A percentile compares a stretch with the other conserved stretches of the same genome.
phyloP scores from a whole-genome alignment of 2,797 vertebrate genomes.

The Pseudochirops cupreus region DNA sequence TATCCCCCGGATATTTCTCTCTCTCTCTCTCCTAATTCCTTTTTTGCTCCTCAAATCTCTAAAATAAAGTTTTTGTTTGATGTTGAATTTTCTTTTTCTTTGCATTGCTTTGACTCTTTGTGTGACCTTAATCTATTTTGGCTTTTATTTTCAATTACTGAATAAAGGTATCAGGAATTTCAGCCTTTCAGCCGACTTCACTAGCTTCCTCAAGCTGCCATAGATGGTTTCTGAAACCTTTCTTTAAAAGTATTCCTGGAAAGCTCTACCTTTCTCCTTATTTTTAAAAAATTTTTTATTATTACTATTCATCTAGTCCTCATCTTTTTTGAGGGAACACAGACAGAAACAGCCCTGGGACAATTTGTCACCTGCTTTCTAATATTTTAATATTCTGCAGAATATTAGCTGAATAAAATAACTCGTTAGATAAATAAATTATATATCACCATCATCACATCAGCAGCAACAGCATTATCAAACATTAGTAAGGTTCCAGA shows the following conservation, averaged over 20 bases:
- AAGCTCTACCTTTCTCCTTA: not conserved
- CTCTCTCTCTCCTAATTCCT: not conserved
- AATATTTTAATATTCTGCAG: not conserved
- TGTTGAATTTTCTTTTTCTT: not conserved
- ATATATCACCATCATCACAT: not conserved
- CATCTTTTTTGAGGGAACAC: not conserved
- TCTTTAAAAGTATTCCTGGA: not conserved
- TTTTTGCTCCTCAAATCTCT: not conserved
- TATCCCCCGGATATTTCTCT: not conserved
- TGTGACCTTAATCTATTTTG: not conserved
- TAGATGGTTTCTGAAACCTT: not conserved
- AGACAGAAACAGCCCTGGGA: not conserved
- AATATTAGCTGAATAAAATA: not conserved
- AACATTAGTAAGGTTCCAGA: not conserved
- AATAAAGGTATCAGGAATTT: not conserved
- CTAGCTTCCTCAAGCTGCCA: not conserved
- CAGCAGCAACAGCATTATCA: not conserved
- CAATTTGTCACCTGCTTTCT: not conserved
- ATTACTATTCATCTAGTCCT: not conserved
- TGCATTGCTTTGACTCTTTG: not conserved
- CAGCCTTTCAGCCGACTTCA: not conserved
- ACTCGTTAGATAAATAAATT: not conserved
- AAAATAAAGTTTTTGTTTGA: not conserved
- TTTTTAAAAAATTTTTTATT: not conserved
- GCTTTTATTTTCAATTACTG: not conserved